Evolutionary conservation across 1,140 invertebrate genomes (phyloP), one percentile per base, ranked within the genome.

Genomic region (Brachionus koreanus): DNA sequence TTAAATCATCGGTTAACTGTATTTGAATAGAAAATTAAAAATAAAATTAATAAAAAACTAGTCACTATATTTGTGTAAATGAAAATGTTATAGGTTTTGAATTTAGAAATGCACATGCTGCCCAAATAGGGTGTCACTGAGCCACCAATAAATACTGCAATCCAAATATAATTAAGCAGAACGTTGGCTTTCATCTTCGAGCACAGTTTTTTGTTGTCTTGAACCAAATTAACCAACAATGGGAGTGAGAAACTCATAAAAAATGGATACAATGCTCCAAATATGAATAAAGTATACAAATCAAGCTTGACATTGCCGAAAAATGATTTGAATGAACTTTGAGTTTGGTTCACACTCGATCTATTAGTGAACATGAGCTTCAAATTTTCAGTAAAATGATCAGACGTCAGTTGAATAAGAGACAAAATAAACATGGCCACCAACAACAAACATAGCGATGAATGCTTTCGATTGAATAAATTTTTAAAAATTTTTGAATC

Each of bases 331-430:
- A 39, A 39, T 39, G 13, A 13, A 13, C 16, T 69, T 6, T 39
- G n/a, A 42, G 65, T 5, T 39, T 9, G 42, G 12, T 7, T 69
- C n/a, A 33, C 10, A 25, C 29, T n/a, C 35, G 63, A 19, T 23
- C 42, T 74, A 33, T 74, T 74, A 6, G 25, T 46, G 19, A 74
- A 46, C 23, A 74, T 74, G 12, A 46, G 25, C 19, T 46, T 74
- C 29, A 74, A 74, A 74, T 74, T 74, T 74, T 74, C 39, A 5
- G 37, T 74, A 74, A 74, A 74, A n/a, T 74, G 39, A 74, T 46
- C 69, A 9, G 69, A 74, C 12, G 69, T 74, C 13, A 74, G 23
- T 74, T 74, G 69, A 25, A 49, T 6, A 25, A 74, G 43, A 7
- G 69, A 74, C 39, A 74, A 46, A 46, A 74, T 25, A 43, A 74